Percentiles rank a stretch among this genome's conserved stretches.
Conservation (phyloP, 1,140 invertebrate species). For the Idris sp. region DNA sequence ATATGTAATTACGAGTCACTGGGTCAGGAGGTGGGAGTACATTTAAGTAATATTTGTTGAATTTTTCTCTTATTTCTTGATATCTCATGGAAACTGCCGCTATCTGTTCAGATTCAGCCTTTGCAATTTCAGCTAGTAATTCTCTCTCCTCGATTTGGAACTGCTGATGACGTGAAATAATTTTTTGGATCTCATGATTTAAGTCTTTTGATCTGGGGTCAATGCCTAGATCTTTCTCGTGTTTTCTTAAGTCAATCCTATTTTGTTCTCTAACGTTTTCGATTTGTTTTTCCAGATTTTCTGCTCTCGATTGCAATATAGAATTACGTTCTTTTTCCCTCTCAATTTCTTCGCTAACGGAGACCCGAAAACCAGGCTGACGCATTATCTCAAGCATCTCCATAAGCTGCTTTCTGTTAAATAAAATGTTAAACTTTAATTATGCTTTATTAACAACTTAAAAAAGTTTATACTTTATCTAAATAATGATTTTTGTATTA, state of each 20-base stretch:
- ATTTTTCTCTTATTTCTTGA: constrained; percentile 84
- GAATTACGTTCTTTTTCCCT: constrained; percentile 90
- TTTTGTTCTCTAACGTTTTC: constrained; percentile 93
- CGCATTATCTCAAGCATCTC: constrained; percentile 89
- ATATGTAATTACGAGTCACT: constrained; percentile 86
- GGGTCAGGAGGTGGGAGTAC: constrained; percentile 81
- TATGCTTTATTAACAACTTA: too few relatives aligned
- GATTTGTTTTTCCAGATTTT: constrained; percentile 94
- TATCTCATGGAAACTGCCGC: constrained; percentile 83
- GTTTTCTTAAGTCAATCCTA: constrained; percentile 90
- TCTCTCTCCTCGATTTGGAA: constrained; percentile 90
- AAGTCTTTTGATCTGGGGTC: constrained; percentile 90
- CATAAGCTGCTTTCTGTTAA: constrained; percentile 89
- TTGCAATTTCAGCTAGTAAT: constrained; percentile 87
- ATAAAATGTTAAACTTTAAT: too few relatives aligned
- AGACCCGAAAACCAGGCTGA: constrained; percentile 84
- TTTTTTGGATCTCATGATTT: constrained; percentile 93
- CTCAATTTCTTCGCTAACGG: constrained; percentile 88
- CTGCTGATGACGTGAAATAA: constrained; percentile 93
- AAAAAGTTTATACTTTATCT: too few relatives aligned
- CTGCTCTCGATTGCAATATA: constrained; percentile 86
- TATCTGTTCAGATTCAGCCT: constrained; percentile 85
- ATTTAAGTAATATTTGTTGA: constrained; percentile 78
- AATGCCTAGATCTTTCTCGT: constrained; percentile 94
- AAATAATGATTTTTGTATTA: too few relatives aligned